A percentile compares a stretch with the other conserved stretches of the same genome.
Evolutionary conservation across 2,797 vertebrate species (phyloP).

Genomic region (Trachops cirrhosus): DNA sequence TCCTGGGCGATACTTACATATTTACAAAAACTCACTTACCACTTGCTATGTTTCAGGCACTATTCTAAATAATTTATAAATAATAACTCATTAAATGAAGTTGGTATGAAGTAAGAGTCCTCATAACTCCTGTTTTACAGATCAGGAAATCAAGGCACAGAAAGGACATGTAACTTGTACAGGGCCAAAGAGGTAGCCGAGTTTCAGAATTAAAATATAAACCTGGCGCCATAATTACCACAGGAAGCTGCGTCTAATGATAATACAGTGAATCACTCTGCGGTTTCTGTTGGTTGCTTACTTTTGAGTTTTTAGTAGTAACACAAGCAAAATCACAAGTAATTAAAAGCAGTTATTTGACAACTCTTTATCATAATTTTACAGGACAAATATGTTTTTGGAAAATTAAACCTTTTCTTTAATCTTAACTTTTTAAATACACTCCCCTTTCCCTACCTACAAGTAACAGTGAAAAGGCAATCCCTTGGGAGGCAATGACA

Average conservation of each 20-base stretch:
- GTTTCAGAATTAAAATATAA: not conserved
- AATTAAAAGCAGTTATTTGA: not conserved
- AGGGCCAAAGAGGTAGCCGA: not conserved
- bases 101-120: not conserved
- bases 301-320: not conserved
- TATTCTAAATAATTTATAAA: not conserved
- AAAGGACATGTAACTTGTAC: not conserved
- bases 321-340: not conserved
- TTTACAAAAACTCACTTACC: not conserved
- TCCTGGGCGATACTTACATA: not conserved
- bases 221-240: not conserved
- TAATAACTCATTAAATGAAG: not conserved
- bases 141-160: not conserved
- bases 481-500: not conserved
- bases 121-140: not conserved
- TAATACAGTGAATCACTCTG: not conserved
- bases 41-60: not conserved
- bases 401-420: not conserved
- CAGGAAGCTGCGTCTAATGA: not conserved
- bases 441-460: not conserved
- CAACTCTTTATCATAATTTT: not conserved
- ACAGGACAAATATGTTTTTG: not conserved
- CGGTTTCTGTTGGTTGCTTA: not conserved
- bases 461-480: not conserved
- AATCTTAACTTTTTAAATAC: not conserved